phyloP scores from a whole-genome alignment of 2,888 invertebrate species.

The Andricus curvator region DNA sequence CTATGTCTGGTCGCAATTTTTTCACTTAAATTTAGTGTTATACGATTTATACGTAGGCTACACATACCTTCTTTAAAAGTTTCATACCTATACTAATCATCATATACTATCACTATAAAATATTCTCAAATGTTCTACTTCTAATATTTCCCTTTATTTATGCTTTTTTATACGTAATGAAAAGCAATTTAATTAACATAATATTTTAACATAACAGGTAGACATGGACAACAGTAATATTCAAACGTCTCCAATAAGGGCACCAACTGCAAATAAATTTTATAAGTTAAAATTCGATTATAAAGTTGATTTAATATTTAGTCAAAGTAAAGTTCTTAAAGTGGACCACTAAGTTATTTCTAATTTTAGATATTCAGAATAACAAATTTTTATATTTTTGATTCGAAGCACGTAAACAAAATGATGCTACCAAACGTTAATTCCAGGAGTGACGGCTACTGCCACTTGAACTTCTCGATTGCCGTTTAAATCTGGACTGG shows the following conservation, averaged over 20 bases:
- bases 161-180: neutral
- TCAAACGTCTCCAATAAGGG: neutral
- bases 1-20: neutral
- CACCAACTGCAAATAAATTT: neutral
- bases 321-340: neutral
- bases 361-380: neutral
- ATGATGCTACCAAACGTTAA: conserved; percentile 50
- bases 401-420: neutral
- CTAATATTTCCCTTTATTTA: neutral
- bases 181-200: neutral
- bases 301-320: neutral
- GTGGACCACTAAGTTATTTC: neutral
- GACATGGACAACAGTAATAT: neutral
- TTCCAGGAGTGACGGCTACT: conserved; percentile 71
- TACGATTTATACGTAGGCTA: neutral
- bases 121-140: neutral
- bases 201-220: neutral
- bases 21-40: neutral
- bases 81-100: neutral
- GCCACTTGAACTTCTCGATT: conserved; percentile 69
- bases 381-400: neutral
- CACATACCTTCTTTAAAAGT: neutral
- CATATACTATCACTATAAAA: too few relatives aligned
- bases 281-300: neutral
- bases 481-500: conserved; percentile 70